Conservation (phyloP, 2,888 invertebrate species). For the Idaea dimidiata region DNA sequence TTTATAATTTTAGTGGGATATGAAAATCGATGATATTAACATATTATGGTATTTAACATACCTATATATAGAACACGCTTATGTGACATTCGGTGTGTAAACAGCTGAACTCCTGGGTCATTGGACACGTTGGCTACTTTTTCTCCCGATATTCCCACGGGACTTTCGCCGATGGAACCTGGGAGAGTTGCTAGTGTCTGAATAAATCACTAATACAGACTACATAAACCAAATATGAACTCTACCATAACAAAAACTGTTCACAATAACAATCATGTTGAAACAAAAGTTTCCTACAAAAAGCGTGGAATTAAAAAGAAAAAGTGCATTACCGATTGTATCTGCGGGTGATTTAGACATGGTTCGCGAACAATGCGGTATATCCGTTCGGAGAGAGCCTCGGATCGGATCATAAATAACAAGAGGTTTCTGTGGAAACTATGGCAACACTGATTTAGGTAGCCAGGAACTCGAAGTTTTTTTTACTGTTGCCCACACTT, state of each 20-base stretch:
- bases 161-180: no score
- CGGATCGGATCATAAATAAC: conserved; percentile 3
- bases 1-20: no score
- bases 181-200: no score
- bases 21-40: no score
- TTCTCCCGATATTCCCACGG: no score
- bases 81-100: no score
- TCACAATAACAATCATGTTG: background rate
- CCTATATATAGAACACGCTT: no score
- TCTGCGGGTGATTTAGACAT: conserved; percentile 61
- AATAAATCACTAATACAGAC: no score
- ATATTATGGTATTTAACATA: no score
- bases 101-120: no score
- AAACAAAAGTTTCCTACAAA: conserved; percentile 6
- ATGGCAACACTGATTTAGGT: background rate
- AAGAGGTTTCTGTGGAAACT: background rate
- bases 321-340: conserved; percentile 51
- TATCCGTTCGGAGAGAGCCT: background rate
- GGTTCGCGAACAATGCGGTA: conserved; percentile 49
- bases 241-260: background rate
- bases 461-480: background rate
- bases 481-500: no score
- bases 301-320: conserved; percentile 25
- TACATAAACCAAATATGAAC: background rate
- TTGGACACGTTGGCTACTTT: no score